Conservation (phyloP, 2,113 vertebrate genomes). For the Gopherus evgoodei region DNA sequence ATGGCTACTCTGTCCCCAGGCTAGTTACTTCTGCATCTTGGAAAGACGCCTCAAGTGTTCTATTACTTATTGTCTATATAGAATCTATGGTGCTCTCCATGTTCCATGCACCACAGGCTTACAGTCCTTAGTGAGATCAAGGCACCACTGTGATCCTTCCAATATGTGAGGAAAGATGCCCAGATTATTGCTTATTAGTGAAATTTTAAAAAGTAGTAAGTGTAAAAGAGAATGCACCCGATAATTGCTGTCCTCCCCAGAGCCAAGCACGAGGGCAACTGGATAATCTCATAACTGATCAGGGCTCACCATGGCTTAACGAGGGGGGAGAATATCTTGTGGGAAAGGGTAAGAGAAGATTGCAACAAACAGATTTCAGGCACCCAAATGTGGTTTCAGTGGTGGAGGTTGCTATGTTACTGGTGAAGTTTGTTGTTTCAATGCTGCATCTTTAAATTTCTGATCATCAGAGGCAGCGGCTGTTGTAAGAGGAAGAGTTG, state of each 20-base stretch:
- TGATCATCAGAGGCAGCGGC: neutral
- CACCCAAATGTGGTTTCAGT: neutral
- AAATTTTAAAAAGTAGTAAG: neutral
- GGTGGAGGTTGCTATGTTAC: neutral
- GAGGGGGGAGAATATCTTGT: neutral
- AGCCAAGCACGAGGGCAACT: neutral
- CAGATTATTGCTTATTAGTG: neutral
- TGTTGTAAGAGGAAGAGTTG: neutral
- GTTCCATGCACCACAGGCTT: neutral
- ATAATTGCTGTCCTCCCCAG: neutral
- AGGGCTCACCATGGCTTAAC: neutral
- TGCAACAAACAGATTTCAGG: neutral
- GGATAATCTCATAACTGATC: neutral
- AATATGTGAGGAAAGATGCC: neutral
- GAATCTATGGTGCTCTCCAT: neutral
- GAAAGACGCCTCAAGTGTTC: neutral
- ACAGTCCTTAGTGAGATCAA: neutral
- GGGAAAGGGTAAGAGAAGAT: neutral
- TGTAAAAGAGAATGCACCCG: neutral
- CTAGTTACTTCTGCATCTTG: neutral
- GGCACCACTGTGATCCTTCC: neutral
- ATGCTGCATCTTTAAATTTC: neutral
- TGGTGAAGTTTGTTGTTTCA: neutral
- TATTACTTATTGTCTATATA: neutral
- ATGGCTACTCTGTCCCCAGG: neutral